Evolutionary conservation across 2,797 vertebrate species (phyloP).

Genomic region (Thamnophis elegans): DNA sequence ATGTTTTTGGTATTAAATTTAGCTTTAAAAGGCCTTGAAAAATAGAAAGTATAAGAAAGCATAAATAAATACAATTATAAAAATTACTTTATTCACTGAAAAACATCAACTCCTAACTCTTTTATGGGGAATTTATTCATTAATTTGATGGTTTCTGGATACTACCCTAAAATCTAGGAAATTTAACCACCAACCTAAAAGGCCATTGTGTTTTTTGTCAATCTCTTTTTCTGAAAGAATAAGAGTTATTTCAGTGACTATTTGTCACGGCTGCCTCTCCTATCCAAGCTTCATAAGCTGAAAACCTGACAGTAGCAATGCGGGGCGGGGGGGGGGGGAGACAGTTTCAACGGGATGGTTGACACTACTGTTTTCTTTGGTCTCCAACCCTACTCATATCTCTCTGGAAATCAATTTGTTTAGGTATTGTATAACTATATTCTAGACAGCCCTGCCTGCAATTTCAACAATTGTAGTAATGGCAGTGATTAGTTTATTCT

Average conservation of each 20-base stretch:
- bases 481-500: not conserved
- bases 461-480: not conserved
- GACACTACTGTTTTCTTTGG: not conserved
- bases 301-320: no score
- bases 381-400: not conserved
- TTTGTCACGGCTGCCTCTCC: no score
- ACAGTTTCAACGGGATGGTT: no score
- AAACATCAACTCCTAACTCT: not conserved
- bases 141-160: not conserved
- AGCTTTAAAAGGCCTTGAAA: not conserved
- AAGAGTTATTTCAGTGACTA: not conserved
- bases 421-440: not conserved
- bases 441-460: not conserved
- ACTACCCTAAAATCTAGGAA: not conserved
- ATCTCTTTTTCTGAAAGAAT: not conserved
- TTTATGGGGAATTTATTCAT: not conserved
- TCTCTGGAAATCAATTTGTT: not conserved
- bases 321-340: accelerated
- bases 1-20: not conserved
- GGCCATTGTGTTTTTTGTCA: not conserved
- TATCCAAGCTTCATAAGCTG: no score
- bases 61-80: not conserved
- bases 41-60: not conserved
- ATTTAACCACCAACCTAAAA: not conserved
- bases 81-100: not conserved